A percentile compares a stretch with the other conserved stretches of the same genome.
Evolutionary conservation across 1,140 invertebrate species (phyloP).

Genomic region (Apis florea): DNA sequence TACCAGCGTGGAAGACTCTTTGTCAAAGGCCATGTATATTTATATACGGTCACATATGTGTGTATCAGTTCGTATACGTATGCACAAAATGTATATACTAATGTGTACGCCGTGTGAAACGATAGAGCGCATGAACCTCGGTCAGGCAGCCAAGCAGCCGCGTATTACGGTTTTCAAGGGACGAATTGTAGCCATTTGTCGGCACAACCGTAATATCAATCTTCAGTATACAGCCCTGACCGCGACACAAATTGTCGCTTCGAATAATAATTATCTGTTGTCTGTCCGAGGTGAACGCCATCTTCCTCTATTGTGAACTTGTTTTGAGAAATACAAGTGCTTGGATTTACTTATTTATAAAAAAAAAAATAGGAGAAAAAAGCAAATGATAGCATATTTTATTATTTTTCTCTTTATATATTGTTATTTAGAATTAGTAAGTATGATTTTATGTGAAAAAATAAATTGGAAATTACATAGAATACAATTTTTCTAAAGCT

Average conservation of each 20-base stretch:
- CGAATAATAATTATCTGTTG: conserved; percentile 66
- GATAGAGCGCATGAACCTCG: neutral
- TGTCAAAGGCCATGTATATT: conserved; percentile 58
- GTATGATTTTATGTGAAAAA: no score
- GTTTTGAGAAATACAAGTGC: no score
- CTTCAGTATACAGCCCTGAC: conserved; percentile 55
- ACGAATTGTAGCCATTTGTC: conserved; percentile 68
- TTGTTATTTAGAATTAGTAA: no score
- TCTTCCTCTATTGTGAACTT: no score
- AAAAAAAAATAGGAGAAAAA: neutral
- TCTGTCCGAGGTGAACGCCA: conserved; percentile 13
- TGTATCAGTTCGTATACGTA: neutral
- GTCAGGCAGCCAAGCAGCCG: conserved; percentile 49
- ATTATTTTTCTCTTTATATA: no score
- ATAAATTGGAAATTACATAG: no score
- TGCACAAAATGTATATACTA: conserved; percentile 23
- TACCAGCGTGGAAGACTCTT: conserved; percentile 61
- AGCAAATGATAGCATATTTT: no score
- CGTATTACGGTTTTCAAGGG: conserved; percentile 74
- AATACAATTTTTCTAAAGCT: no score
- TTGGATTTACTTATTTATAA: no score
- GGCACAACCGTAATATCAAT: conserved; percentile 65
- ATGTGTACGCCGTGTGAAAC: neutral
- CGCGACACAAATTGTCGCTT: conserved; percentile 65
- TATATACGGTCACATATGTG: conserved; percentile 13